Conservation (phyloP, 2,113 vertebrate species). For the Herpailurus yagouaroundi region DNA sequence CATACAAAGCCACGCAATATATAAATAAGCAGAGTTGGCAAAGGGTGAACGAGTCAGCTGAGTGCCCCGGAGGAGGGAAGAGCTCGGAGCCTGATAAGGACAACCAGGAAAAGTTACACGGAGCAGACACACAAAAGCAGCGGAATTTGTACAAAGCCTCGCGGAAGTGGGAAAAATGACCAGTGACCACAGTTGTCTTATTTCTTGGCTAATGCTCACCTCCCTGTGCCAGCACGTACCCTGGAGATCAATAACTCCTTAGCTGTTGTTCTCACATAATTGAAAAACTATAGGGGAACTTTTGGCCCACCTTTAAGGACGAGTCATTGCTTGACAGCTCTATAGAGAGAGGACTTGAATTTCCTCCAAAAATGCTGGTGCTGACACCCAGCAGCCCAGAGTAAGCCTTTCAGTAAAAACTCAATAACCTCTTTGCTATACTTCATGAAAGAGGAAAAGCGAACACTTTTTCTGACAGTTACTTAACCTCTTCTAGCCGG, state of each 20-base stretch:
- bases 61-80: not conserved
- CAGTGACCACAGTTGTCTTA: slow-evolving; percentile 50
- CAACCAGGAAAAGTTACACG: not conserved
- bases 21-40: not conserved
- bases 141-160: slow-evolving; percentile 23
- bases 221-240: slow-evolving; percentile 21
- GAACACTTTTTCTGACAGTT: slow-evolving; percentile 72
- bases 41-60: not conserved
- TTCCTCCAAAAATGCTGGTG: slow-evolving; percentile 55
- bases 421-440: slow-evolving; percentile 71
- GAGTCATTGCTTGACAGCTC: slow-evolving; percentile 72
- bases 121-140: not conserved
- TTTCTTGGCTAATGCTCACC: slow-evolving; percentile 46
- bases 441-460: slow-evolving; percentile 69
- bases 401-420: slow-evolving; percentile 71
- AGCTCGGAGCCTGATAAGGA: not conserved
- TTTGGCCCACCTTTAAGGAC: slow-evolving; percentile 71
- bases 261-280: slow-evolving; percentile 74
- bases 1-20: slow-evolving; percentile 10
- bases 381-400: slow-evolving; percentile 57
- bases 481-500: slow-evolving; percentile 72
- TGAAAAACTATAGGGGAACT: slow-evolving; percentile 73
- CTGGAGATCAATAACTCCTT: slow-evolving; percentile 73
- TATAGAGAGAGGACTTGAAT: slow-evolving; percentile 71
- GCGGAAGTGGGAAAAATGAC: slow-evolving; percentile 18